Conservation (phyloP, 2,797 vertebrate species). For the Potorous gilbertii region DNA sequence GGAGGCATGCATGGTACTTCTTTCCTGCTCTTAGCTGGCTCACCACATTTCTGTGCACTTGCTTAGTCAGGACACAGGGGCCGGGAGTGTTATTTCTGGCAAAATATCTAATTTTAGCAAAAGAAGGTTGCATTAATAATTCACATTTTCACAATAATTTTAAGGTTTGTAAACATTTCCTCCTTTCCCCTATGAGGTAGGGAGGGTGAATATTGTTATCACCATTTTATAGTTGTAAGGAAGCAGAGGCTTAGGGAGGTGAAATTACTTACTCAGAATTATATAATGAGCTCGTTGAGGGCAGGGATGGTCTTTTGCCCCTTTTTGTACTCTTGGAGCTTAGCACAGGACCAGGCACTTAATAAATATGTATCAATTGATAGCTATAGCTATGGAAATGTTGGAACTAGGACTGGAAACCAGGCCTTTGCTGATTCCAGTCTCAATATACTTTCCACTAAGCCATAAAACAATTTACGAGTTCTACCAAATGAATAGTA, state of each 20-base stretch:
- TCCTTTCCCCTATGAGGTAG: not conserved
- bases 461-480: not conserved
- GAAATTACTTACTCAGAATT: not conserved
- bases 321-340: not conserved
- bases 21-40: not conserved
- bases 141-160: not conserved
- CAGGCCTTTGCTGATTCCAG: not conserved
- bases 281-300: not conserved
- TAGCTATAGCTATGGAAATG: not conserved
- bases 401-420: not conserved
- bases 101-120: not conserved
- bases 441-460: not conserved
- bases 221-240: not conserved
- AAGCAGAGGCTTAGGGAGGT: not conserved
- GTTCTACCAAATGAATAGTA: not conserved
- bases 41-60: not conserved
- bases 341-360: not conserved
- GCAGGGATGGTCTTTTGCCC: not conserved
- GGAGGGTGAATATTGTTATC: not conserved
- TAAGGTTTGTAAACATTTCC: not conserved
- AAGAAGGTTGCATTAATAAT: not conserved
- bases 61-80: not conserved
- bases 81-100: conserved; percentile 3
- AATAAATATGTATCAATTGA: not conserved
- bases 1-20: not conserved